These are phyloP conservation scores for Coleophora deauratella DNA, from an alignment of 2,888 invertebrate genomes.

Conservation along the genomic window DNA sequence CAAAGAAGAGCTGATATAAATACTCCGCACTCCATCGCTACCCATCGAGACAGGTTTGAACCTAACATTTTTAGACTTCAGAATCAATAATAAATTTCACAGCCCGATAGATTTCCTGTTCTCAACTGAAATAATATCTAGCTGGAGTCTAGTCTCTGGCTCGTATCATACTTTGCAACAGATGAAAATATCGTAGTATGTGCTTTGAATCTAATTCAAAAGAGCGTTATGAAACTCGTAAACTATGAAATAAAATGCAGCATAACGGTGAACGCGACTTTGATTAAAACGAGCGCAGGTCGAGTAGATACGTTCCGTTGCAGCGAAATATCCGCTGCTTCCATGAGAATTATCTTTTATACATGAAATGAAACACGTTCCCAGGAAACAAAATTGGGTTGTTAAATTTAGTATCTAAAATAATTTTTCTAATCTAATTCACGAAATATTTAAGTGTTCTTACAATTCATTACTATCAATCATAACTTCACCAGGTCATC, in stretches of 20 bases:
- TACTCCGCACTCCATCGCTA: not conserved
- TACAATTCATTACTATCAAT: no score
- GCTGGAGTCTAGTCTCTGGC: not conserved
- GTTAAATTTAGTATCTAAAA: not conserved
- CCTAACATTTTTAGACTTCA: not conserved
- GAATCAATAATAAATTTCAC: not conserved
- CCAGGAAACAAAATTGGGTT: not conserved
- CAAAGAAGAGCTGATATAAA: not conserved
- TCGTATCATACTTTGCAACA: constrained; percentile 24
- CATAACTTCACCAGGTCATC: no score
- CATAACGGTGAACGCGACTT: constrained; percentile 33
- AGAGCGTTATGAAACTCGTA: constrained; percentile 36
- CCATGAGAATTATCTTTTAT: constrained; percentile 25
- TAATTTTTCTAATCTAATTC: no score
- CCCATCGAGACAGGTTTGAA: not conserved
- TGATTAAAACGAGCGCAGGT: constrained; percentile 34
- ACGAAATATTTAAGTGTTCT: no score
- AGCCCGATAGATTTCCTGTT: not conserved
- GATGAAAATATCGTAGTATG: constrained; percentile 29
- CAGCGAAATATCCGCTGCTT: constrained; percentile 24
- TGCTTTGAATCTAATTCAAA: constrained; percentile 28
- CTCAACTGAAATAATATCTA: not conserved
- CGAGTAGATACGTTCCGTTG: no score
- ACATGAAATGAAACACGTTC: not conserved
- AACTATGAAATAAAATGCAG: constrained; percentile 32